Evolutionary conservation across 2,113 vertebrate genomes (phyloP).

Genomic region (Antidorcas marsupialis): DNA sequence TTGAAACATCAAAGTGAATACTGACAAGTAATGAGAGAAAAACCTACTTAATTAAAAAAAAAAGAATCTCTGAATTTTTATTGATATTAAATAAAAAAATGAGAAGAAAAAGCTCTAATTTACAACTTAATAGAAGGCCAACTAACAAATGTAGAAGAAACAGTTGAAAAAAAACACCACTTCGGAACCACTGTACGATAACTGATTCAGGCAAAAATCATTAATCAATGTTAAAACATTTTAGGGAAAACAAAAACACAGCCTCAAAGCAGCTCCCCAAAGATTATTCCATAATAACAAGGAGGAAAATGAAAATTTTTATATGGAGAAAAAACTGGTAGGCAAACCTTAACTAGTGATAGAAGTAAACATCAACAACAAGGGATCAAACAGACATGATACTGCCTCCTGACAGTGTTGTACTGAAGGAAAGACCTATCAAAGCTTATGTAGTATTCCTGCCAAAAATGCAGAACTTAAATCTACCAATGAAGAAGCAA

Average conservation of each 20-base stretch:
- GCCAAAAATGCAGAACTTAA: neutral
- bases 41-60: neutral
- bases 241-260: neutral
- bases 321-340: neutral
- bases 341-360: neutral
- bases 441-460: neutral
- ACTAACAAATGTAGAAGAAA: neutral
- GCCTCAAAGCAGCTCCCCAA: neutral
- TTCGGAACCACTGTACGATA: neutral
- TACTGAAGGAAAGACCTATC: neutral
- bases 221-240: neutral
- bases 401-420: neutral
- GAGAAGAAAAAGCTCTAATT: neutral
- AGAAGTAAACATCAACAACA: neutral
- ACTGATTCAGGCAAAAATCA: conserved; percentile 9
- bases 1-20: neutral
- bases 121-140: neutral
- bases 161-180: neutral
- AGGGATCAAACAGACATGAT: neutral
- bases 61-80: neutral
- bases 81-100: neutral
- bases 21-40: neutral
- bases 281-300: neutral
- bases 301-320: neutral
- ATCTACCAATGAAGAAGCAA: neutral